A percentile compares a stretch with the other conserved stretches of the same genome.
Evolutionary conservation across 2,797 vertebrate species (phyloP).

Genomic region (Myotis findleyi): DNA sequence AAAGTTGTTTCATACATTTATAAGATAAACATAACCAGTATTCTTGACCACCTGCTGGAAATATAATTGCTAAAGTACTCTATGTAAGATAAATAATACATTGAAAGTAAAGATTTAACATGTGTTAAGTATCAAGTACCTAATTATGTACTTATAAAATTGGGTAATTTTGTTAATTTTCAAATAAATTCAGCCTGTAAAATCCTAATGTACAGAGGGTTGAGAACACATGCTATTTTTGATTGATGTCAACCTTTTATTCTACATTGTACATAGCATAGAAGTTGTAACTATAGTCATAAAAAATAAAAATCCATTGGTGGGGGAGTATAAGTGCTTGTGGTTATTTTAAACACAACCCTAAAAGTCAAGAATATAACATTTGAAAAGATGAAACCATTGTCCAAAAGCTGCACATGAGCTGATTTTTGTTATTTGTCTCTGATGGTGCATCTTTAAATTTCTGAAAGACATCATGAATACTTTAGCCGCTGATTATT

Average conservation of each 20-base stretch:
- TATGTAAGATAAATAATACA: slow-evolving; percentile 16
- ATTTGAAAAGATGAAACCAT: slow-evolving; percentile 29
- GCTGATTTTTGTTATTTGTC: background rate
- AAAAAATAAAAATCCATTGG: background rate
- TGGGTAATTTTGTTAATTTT: slow-evolving; percentile 3
- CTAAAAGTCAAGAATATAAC: background rate
- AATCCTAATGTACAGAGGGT: background rate
- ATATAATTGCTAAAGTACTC: slow-evolving; percentile 26
- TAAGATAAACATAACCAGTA: slow-evolving; percentile 45
- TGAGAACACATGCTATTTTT: background rate
- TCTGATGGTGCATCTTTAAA: background rate
- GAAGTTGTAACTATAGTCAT: background rate
- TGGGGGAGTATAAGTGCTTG: background rate
- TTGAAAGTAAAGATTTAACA: background rate
- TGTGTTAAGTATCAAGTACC: background rate
- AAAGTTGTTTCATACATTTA: background rate
- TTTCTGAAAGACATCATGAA: background rate
- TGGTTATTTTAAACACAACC: background rate
- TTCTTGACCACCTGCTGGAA: slow-evolving; percentile 9
- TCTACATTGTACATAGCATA: background rate
- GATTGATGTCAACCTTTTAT: background rate
- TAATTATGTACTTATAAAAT: slow-evolving; percentile 34
- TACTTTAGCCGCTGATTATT: background rate
- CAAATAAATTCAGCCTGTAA: background rate
- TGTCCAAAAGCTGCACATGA: background rate